A percentile compares a stretch with the other conserved stretches of the same genome.
phyloP scores from a whole-genome alignment of 1,140 invertebrate species.

The Drosophila mojavensis region DNA sequence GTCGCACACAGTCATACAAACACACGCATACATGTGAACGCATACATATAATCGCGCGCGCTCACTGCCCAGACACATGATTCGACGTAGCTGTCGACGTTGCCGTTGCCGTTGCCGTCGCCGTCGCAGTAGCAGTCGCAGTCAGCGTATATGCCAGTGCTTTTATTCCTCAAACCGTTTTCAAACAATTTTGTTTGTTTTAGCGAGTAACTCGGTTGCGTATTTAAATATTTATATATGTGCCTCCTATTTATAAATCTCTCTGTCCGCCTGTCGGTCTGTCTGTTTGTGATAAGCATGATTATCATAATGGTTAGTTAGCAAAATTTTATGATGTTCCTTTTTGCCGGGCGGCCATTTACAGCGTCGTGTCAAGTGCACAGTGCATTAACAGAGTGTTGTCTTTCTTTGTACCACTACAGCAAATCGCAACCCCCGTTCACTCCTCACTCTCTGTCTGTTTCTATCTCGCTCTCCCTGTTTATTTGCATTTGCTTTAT shows the following conservation, averaged over 20 bases:
- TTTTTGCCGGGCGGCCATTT: conserved; percentile 21
- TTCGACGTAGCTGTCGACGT: conserved; percentile 10
- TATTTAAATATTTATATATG: conserved; percentile 78
- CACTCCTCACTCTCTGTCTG: neutral
- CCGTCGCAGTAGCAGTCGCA: neutral
- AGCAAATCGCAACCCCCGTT: neutral
- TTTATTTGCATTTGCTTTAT: conserved; percentile 38
- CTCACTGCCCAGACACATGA: conserved; percentile 57
- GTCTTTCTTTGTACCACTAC: neutral
- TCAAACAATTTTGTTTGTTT: conserved; percentile 58
- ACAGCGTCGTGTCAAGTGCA: conserved; percentile 37
- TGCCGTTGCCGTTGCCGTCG: no score
- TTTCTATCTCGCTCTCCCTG: neutral
- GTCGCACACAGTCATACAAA: conserved; percentile 31
- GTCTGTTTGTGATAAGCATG: conserved; percentile 76
- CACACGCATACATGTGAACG: conserved; percentile 21
- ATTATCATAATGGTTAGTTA: conserved; percentile 74
- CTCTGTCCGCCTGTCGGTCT: conserved; percentile 50
- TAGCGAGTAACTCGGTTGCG: conserved; percentile 72
- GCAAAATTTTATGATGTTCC: conserved; percentile 37
- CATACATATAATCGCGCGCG: conserved; percentile 5
- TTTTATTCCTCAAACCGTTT: conserved; percentile 2
- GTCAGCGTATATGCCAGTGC: conserved; percentile 11
- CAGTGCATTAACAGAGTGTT: conserved; percentile 20
- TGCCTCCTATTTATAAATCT: conserved; percentile 67